Conservation (phyloP, 2,113 vertebrate species). For the Tyto alba region DNA sequence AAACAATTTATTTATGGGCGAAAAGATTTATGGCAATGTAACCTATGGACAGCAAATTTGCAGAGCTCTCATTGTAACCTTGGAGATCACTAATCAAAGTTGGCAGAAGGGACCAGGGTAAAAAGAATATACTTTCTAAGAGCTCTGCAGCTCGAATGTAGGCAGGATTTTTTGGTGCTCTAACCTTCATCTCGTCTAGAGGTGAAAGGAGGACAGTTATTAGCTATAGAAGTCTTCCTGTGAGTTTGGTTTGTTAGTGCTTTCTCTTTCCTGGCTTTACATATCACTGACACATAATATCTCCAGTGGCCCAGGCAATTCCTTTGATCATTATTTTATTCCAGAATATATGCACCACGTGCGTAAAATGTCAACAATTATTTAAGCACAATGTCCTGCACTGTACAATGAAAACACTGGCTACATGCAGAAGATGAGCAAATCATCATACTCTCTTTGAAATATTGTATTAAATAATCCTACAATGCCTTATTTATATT, state of each 20-base stretch:
- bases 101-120: background rate
- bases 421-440: background rate
- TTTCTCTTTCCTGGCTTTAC: background rate
- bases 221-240: background rate
- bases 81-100: background rate
- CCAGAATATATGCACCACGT: background rate
- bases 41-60: background rate
- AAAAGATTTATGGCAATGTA: background rate
- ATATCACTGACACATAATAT: background rate
- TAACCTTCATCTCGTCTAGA: background rate
- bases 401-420: background rate
- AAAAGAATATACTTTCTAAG: background rate
- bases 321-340: background rate
- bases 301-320: background rate
- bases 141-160: background rate
- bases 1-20: background rate
- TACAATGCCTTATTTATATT: conserved; percentile 27
- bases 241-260: background rate
- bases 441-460: background rate
- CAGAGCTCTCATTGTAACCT: background rate
- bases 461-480: conserved; percentile 19
- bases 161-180: background rate
- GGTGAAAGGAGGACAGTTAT: background rate
- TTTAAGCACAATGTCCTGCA: background rate
- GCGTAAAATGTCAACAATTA: background rate